Conservation (phyloP, 53 echinoderm and acorn worm genomes). For the Mesocentrotus franciscanus region DNA sequence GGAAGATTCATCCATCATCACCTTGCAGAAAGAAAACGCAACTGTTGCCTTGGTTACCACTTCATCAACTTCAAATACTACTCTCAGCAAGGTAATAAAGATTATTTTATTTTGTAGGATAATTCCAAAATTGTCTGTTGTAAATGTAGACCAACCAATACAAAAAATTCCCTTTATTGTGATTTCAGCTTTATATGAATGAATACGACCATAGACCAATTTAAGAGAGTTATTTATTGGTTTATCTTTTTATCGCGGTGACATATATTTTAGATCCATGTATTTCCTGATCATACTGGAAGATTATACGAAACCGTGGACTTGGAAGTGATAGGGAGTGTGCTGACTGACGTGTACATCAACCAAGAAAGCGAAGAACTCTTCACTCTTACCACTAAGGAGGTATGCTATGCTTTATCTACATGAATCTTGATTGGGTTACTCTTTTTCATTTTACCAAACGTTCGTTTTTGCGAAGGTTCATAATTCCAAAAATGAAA, state of each 20-base stretch:
- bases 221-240: no score
- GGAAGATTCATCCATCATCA: neutral
- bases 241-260: no score
- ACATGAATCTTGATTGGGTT: no score
- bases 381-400: neutral
- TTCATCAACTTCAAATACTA: neutral
- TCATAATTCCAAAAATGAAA: no score
- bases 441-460: no score
- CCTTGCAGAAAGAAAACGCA: neutral
- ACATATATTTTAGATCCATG: neutral
- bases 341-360: neutral
- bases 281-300: neutral
- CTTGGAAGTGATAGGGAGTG: neutral
- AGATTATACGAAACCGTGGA: slow-evolving; percentile 14
- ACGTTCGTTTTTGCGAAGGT: no score
- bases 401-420: neutral
- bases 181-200: no score
- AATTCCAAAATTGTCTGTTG: no score
- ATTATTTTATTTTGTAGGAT: no score
- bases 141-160: no score
- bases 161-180: no score
- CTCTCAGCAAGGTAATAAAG: neutral
- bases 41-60: slow-evolving; percentile 27
- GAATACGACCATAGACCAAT: no score
- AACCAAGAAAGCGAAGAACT: neutral